phyloP scores from a whole-genome alignment of 1,140 invertebrate species.

The Drosophila santomea region DNA sequence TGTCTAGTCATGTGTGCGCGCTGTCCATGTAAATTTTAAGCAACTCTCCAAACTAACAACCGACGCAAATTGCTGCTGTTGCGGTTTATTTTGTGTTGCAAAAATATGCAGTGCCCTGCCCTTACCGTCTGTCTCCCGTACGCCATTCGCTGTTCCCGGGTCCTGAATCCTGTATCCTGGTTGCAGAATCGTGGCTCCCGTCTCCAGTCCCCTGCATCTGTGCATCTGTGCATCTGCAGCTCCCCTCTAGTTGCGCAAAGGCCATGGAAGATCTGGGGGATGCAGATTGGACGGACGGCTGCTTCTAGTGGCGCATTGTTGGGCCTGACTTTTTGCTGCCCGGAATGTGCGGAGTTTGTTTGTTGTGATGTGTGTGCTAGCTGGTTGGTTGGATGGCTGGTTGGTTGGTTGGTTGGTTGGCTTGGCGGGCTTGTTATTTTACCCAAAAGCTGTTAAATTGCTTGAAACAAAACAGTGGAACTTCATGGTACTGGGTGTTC shows the following conservation, averaged over 20 bases:
- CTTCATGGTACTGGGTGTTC: constrained; percentile 16
- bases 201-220: constrained; percentile 3
- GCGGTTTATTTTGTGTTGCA: constrained; percentile 82
- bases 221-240: constrained; percentile 13
- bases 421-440: constrained; percentile 74
- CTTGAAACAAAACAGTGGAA: constrained; percentile 70
- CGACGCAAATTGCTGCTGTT: constrained; percentile 79
- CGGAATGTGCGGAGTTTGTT: constrained; percentile 53
- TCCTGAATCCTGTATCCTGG: constrained; percentile 7
- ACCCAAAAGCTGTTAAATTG: constrained; percentile 83
- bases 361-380: constrained; percentile 48
- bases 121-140: constrained; percentile 4
- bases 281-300: neutral
- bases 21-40: constrained; percentile 72
- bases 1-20: constrained; percentile 63
- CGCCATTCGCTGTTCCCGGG: neutral
- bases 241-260: neutral
- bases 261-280: neutral
- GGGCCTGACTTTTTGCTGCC: constrained; percentile 73
- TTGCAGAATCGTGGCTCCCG: neutral
- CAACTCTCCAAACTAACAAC: constrained; percentile 76
- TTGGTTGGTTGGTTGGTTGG: neutral
- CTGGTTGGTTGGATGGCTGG: neutral
- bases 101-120: constrained; percentile 60
- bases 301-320: constrained; percentile 64